Conservation (phyloP, 2,113 vertebrate genomes). For the Malurus elegans region DNA sequence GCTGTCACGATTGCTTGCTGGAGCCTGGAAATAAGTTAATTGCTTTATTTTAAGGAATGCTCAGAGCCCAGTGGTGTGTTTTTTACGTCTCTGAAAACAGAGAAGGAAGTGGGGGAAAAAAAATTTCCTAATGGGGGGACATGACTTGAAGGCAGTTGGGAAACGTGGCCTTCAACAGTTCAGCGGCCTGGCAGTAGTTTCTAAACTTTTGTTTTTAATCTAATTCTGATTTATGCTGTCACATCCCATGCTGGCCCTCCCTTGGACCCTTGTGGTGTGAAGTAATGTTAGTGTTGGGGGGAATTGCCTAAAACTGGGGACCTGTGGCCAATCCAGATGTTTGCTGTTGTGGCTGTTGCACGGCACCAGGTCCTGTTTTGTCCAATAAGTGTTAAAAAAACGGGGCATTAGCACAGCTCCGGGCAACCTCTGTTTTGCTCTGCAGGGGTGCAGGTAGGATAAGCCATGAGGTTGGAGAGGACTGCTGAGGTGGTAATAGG, state of each 20-base stretch:
- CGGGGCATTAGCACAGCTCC: background rate
- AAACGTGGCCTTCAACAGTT: slow-evolving; percentile 64
- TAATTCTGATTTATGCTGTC: slow-evolving; percentile 62
- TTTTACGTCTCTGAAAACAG: background rate
- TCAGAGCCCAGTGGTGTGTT: background rate
- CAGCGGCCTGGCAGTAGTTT: background rate
- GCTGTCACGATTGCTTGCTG: slow-evolving; percentile 77
- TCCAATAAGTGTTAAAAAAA: background rate
- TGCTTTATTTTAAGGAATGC: slow-evolving; percentile 78
- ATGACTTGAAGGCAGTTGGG: slow-evolving; percentile 51
- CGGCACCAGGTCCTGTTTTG: background rate
- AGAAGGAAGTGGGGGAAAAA: background rate
- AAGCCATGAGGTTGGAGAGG: background rate
- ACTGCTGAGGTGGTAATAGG: background rate
- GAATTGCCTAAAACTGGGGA: slow-evolving; percentile 21
- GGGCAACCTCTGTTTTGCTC: background rate
- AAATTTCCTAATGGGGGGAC: background rate
- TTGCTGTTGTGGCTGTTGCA: background rate
- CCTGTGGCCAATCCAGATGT: slow-evolving; percentile 46
- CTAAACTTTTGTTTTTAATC: slow-evolving; percentile 72
- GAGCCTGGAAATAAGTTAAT: slow-evolving; percentile 88
- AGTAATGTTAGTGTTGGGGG: slow-evolving; percentile 37
- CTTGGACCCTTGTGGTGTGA: slow-evolving; percentile 28
- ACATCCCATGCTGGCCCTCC: slow-evolving; percentile 47
- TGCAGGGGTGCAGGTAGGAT: background rate